phyloP scores from a whole-genome alignment of 2,888 invertebrate genomes.

The Tenodera sinensis region DNA sequence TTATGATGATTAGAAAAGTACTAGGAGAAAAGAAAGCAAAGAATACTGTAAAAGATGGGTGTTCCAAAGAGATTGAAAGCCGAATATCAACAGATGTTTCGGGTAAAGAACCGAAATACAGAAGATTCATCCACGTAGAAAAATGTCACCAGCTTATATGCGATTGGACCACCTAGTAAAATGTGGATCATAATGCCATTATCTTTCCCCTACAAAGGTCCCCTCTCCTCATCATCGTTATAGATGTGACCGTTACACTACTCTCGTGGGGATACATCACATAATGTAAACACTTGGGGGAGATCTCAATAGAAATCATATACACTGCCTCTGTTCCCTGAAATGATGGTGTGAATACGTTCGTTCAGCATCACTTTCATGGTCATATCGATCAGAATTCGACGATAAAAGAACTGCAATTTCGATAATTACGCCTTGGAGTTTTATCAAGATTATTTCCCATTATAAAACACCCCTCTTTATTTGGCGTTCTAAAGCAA shows the following conservation, averaged over 20 bases:
- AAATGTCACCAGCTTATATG: slow-evolving; percentile 23
- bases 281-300: background rate
- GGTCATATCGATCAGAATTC: background rate
- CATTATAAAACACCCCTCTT: too few relatives aligned
- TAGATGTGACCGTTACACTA: background rate
- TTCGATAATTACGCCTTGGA: background rate
- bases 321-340: background rate
- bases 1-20: background rate
- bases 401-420: background rate
- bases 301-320: background rate
- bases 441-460: too few relatives aligned
- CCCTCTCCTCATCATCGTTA: background rate
- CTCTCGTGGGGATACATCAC: background rate
- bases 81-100: slow-evolving; percentile 18
- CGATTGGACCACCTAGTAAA: slow-evolving; percentile 13
- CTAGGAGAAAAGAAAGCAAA: background rate
- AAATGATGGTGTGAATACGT: background rate
- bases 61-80: background rate
- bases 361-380: background rate
- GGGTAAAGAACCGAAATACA: background rate
- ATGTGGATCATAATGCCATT: slow-evolving; percentile 20
- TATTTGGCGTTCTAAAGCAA: too few relatives aligned
- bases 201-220: background rate
- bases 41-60: background rate
- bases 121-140: slow-evolving; percentile 17